Conservation (phyloP, 2,797 vertebrate species). For the Cuniculus paca region DNA sequence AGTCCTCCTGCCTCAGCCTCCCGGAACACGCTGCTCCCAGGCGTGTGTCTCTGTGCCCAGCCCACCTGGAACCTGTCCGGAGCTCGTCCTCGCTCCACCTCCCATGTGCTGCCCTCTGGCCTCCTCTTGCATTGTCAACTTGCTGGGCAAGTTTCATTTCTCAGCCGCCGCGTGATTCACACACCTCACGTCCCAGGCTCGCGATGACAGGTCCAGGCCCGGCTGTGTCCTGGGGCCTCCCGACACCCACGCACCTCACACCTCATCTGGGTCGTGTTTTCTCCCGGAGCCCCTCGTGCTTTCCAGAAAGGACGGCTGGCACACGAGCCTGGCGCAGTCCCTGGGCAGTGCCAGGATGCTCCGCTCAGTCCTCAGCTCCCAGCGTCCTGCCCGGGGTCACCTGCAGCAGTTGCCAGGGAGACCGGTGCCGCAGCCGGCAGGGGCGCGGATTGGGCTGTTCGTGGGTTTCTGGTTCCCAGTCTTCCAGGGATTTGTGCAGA, state of each 20-base stretch:
- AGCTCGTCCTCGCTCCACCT: fast-evolving
- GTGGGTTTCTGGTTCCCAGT: neutral
- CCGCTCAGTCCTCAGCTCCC: neutral
- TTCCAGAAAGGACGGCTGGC: neutral
- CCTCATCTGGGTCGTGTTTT: neutral
- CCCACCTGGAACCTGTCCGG: neutral
- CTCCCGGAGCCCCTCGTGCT: neutral
- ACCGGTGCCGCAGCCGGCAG: fast-evolving
- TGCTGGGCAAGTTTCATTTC: neutral
- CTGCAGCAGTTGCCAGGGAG: neutral
- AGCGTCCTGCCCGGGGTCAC: fast-evolving
- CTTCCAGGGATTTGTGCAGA: neutral
- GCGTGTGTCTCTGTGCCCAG: neutral
- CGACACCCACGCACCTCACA: fast-evolving
- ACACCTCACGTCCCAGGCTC: fast-evolving
- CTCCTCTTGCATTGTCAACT: neutral
- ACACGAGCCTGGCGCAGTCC: fast-evolving
- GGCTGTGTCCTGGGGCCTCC: neutral
- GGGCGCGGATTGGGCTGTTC: neutral
- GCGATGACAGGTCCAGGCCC: fast-evolving
- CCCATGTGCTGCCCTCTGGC: fast-evolving
- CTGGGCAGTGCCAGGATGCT: fast-evolving
- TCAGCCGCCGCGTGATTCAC: fast-evolving
- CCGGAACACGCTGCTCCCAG: neutral
- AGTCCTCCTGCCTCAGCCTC: neutral